These are phyloP conservation scores for Hippolais icterina DNA, from an alignment of 2,113 vertebrate species.

Conservation along the genomic window DNA sequence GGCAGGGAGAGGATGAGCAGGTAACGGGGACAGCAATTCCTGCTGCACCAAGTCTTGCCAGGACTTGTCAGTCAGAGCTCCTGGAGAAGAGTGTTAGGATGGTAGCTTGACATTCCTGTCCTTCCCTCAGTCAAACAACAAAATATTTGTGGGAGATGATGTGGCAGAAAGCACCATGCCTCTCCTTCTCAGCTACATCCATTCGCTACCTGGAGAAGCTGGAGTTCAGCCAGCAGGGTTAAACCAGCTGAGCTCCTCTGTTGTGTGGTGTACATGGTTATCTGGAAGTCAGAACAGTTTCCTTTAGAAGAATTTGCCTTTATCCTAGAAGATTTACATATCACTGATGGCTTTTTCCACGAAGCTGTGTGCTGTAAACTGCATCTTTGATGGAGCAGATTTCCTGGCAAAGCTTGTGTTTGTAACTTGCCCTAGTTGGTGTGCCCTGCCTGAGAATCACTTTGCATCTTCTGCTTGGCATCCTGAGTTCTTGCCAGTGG, in stretches of 20 bases:
- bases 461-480: background rate
- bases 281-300: background rate
- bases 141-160: rapidly evolving
- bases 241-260: background rate
- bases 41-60: background rate
- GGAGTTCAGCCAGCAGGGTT: background rate
- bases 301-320: background rate
- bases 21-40: rapidly evolving
- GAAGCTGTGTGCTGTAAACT: background rate
- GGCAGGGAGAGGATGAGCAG: background rate
- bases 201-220: background rate
- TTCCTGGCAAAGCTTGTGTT: background rate
- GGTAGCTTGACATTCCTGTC: background rate
- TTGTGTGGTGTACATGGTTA: rapidly evolving
- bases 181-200: background rate
- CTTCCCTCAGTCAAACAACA: background rate
- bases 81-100: background rate
- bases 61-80: background rate
- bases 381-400: background rate
- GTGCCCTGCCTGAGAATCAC: background rate
- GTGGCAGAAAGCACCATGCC: background rate
- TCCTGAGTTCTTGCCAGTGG: background rate
- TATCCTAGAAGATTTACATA: background rate
- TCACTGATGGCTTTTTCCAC: background rate
- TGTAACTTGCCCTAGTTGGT: background rate